Conservation (phyloP, 1,140 invertebrate species). For the Teleogryllus occipitalis region DNA sequence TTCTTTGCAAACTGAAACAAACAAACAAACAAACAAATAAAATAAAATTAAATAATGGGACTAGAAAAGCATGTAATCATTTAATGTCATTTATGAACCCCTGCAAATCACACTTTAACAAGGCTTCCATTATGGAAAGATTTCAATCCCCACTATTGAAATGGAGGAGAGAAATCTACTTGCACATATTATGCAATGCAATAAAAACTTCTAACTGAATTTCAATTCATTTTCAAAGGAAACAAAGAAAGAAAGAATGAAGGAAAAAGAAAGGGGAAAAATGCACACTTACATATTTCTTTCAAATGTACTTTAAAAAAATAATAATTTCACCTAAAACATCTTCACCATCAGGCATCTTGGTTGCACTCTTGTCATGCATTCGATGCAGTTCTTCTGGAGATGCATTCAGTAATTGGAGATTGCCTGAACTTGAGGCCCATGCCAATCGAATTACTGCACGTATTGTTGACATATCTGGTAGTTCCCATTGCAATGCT, state of each 20-base stretch:
- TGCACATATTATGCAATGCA: not conserved
- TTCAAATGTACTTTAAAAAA: not conserved
- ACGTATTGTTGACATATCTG: slow-evolving; percentile 56
- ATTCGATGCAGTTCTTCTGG: slow-evolving; percentile 52
- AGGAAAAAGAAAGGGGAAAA: not conserved
- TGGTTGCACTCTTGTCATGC: slow-evolving; percentile 23
- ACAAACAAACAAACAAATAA: not conserved
- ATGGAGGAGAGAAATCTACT: no score
- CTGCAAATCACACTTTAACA: not conserved
- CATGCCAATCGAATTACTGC: slow-evolving; percentile 67
- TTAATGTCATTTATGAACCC: not conserved
- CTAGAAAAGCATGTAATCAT: not conserved
- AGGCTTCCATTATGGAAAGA: not conserved
- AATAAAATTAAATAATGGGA: not conserved
- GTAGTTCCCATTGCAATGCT: slow-evolving; percentile 53
- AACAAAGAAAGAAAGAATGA: not conserved
- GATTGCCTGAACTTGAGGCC: slow-evolving; percentile 63
- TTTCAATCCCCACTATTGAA: not conserved
- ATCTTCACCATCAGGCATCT: slow-evolving; percentile 42
- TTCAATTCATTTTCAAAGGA: not conserved
- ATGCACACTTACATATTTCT: not conserved
- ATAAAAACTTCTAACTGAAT: not conserved
- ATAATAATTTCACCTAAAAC: slow-evolving; percentile 32
- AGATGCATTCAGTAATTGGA: slow-evolving; percentile 55
- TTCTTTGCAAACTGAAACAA: slow-evolving; percentile 70